Base-by-base conservation (phyloP, 1,140 invertebrate genomes). In the Aplysia californica region DNA sequence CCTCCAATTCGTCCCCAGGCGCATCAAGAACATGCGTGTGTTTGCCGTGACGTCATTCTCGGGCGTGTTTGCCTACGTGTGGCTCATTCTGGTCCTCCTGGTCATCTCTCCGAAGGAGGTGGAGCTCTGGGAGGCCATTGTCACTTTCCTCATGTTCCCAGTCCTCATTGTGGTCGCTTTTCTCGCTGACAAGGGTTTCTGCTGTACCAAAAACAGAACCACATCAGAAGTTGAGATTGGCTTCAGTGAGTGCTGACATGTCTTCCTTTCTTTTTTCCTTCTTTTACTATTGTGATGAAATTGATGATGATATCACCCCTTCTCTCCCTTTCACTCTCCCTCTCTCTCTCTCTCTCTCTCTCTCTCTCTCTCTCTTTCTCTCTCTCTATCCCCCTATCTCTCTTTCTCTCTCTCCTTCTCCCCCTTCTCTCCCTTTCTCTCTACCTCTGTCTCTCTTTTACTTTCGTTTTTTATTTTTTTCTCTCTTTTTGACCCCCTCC, bases 11-110 rank as follows among this genome's bases (percentile, higher is more conserved):
- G 44, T 10, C 39, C 29, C 85, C 0, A 84, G 92, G 0, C 95
- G 95, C 87, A 99, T 99, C 76, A 98, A 98, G 86, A 97, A 99
- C 72, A 41, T 71, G 50, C 55, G 39, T 6, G 93, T 93, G 56
- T 93, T 93, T 82, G 86, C 88, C 3, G 88, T 93, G 4, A 93
- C 92, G 0, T 87, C 90, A 1, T 83, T 91, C 55, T 93, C 92
- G 85, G 91, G 90, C 64, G 80, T 93, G 4, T 91, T 93, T 77
- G 93, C 93, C 0, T 94, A 94, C 86, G 83, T 93, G n/a, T 94
- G 93, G 93, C 87, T 94, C 10, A 86, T 93, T 35, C 79, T 93
- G 15, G 91, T 93, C 55, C 85, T 94, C 23, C 79, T 92, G 21
- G 87, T 80, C 1, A 83, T 87, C 20, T 87, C 91, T 0, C 91